Evolutionary conservation across 2,888 invertebrate genomes (phyloP).

Genomic region (Bombyx huttoni): DNA sequence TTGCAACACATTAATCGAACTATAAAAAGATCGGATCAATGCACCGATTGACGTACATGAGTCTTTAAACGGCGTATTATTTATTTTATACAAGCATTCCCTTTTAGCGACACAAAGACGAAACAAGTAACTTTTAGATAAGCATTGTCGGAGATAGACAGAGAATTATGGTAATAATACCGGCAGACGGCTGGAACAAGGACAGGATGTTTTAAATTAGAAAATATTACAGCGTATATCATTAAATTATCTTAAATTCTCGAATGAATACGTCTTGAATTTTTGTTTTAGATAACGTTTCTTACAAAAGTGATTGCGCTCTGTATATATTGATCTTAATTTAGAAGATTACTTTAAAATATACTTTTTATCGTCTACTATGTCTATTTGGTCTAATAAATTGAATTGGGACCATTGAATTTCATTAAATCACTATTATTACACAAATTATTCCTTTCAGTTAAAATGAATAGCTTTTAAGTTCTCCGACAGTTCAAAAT

Average conservation of each 20-base stretch:
- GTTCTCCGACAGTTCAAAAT: too few species aligned
- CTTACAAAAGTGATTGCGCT: background rate
- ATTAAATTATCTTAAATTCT: background rate
- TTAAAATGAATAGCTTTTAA: too few species aligned
- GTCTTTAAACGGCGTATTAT: constrained; percentile 60
- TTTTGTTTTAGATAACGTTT: background rate
- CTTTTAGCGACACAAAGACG: constrained; percentile 62
- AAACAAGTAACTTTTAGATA: constrained; percentile 64
- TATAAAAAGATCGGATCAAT: constrained; percentile 62
- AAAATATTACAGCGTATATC: constrained; percentile 25
- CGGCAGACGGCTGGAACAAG: constrained; percentile 31
- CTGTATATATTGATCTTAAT: background rate
- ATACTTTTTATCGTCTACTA: background rate
- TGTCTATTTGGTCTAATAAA: background rate
- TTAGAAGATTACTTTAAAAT: background rate
- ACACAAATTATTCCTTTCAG: too few species aligned
- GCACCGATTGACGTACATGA: constrained; percentile 65
- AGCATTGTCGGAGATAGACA: constrained; percentile 43
- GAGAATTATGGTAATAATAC: constrained; percentile 57
- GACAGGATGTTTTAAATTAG: constrained; percentile 54
- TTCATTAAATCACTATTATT: too few species aligned
- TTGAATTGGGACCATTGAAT: background rate
- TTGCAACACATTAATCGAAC: constrained; percentile 42
- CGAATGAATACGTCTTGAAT: background rate
- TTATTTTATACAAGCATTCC: constrained; percentile 68